Evolutionary conservation across 1,140 invertebrate species (phyloP), one percentile per base, ranked within the genome.

Genomic region (Drosophila guanche): DNA sequence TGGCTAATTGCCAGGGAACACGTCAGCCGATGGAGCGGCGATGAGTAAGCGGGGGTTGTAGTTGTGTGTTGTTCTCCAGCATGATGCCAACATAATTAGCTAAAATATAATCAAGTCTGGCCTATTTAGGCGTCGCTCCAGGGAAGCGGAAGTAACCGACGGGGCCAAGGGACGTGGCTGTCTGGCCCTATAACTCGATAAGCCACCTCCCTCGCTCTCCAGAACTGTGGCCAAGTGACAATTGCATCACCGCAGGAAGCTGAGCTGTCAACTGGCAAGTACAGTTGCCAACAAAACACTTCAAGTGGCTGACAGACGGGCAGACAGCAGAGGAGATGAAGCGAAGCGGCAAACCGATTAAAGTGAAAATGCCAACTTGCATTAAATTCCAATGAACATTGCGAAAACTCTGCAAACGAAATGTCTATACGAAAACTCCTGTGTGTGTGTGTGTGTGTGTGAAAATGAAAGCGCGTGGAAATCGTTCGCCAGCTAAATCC

Each of bases 1-100:
- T 50, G 57, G 71, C 77, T 86, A 85, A 85, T 86, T 77, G 83
- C 61, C 43, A 63, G 29, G 65, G 45, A 71, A 88, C 83, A 86
- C 83, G 81, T 86, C 74, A 81, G 51, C 63, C 14, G 42, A 37
- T 37, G 33, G 33, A 37, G 45, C 61, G 60, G 45, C 61, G 60
- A 72, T 60, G 58, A 79, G 52, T 52, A 70, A 73, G 58, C 68
- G 57, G 43, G 42, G 41, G 55, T 2, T 37, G 16, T 20, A 20
- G 16, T 20, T 20, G 16, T 20, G 10, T 12, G 33, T 10, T 37
- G 3, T 10, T 37, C 33, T 37, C 10, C 33, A 37, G 55, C 23
- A 63, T 58, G 73, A 40, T 71, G 70, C 54, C 60, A 75, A 40
- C 61, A 75, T 88, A 86, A 86, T 88, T 86, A 83, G 79, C 51